Percentiles rank a stretch among this genome's conserved stretches.
Conservation (phyloP, 2,113 vertebrate genomes). For the Corythaeola cristata region DNA sequence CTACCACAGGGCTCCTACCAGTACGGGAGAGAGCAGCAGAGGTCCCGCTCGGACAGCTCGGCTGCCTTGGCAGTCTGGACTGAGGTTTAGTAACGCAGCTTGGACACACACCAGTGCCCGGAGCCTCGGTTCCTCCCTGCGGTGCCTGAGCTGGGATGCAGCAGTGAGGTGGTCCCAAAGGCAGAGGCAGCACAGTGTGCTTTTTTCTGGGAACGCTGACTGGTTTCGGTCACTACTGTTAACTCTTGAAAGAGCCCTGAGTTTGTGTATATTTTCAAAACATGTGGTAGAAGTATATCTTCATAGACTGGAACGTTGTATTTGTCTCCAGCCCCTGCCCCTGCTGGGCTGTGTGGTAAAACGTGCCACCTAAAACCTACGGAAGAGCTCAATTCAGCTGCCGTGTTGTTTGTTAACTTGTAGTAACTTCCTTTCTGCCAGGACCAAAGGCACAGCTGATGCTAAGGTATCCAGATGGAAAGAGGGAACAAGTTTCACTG, state of each 20-base stretch:
- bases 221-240: background rate
- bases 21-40: background rate
- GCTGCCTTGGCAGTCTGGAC: background rate
- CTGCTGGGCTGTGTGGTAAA: background rate
- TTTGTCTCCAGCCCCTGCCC: background rate
- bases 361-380: background rate
- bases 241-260: background rate
- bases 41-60: background rate
- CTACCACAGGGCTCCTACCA: background rate
- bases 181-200: background rate
- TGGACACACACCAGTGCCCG: fast-evolving
- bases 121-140: background rate
- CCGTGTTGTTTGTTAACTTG: background rate
- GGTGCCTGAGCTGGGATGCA: background rate
- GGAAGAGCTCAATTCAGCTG: background rate
- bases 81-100: background rate
- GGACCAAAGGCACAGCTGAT: conserved; percentile 98
- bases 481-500: conserved; percentile 95
- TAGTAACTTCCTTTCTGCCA: conserved; percentile 60
- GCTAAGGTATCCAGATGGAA: conserved; percentile 97
- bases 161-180: background rate
- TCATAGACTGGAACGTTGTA: background rate
- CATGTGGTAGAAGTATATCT: background rate
- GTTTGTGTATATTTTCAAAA: background rate
- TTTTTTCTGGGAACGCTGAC: background rate